Base-by-base conservation (phyloP, 2,797 vertebrate species). In the Brachymystax lenok region DNA sequence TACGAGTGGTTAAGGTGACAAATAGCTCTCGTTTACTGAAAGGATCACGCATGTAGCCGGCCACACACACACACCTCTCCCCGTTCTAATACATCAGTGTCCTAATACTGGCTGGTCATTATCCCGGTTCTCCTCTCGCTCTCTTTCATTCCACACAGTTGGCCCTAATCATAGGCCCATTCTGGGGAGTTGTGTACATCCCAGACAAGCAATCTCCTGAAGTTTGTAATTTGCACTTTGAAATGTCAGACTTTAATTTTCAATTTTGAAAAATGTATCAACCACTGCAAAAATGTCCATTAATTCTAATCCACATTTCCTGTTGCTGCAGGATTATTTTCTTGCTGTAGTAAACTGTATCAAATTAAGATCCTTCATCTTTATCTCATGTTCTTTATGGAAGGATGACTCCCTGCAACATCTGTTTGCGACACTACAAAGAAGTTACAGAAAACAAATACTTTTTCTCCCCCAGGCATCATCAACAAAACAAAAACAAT, bases 131-230 rank as follows among this genome's bases (percentile, higher is more conserved):
- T 10, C 10, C 7, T n/a, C 33, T 35, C 17, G 1, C 14, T 33
- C 66, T 3, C 66, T 28, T 61, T 10, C 66, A 33, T 28, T 17
- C 17, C 14, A 35, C 1, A 46, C 19, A n/a, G 59, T 63, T 63
- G 59, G 68, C 35, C 68, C 68, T 50, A 24, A 50, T 50, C 68
- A 46, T 33, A 35, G 68, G 40, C 68, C 40, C 68, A 50, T 21
- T 50, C 19, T 10, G 30, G 68, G 33, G 10, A 35, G 28, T 17
- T 69, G 67, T 35, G 33, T 30, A 16, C 30, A 40, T 69, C 67
- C 28, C 16, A 61, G 59, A 24, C 21, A 3, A 19, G 28, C 28
- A n/a, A 33, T 69, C 40, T 40, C 40, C 40, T 46, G 8, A 46
- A 46, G 40, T 10, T 46, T 12, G 10, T 12, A 46, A 46, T 46